Conservation (phyloP, 2,797 vertebrate species). For the Psittacula derbiana region DNA sequence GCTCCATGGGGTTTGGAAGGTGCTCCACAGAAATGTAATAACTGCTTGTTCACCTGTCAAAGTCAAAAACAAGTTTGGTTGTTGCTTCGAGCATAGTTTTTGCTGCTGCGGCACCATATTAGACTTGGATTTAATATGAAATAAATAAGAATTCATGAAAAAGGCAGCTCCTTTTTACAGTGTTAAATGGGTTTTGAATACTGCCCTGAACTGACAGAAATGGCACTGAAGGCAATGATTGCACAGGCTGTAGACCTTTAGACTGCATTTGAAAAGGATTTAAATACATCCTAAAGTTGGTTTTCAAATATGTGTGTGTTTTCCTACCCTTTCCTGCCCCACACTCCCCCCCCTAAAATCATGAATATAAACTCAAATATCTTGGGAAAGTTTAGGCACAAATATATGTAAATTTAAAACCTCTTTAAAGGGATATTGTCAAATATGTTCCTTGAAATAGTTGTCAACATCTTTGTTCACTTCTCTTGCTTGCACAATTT, state of each 20-base stretch:
- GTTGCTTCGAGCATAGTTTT: conserved; percentile 26
- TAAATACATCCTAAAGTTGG: conserved; percentile 29
- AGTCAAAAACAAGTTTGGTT: conserved; percentile 25
- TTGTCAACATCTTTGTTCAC: neutral
- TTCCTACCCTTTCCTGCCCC: neutral
- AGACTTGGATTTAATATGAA: conserved; percentile 38
- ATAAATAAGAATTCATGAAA: conserved; percentile 46
- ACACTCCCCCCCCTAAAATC: neutral
- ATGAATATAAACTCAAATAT: conserved; percentile 38
- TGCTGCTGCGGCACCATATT: neutral
- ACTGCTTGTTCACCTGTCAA: conserved; percentile 40
- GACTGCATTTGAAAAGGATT: conserved; percentile 54
- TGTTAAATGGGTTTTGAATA: conserved; percentile 53
- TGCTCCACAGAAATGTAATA: neutral
- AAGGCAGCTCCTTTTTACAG: conserved; percentile 52
- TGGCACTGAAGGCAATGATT: conserved; percentile 1
- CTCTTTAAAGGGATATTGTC: conserved; percentile 11
- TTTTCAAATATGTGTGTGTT: conserved; percentile 46
- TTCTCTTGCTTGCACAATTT: neutral
- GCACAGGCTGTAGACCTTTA: conserved; percentile 30
- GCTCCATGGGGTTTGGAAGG: neutral
- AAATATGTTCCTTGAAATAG: neutral
- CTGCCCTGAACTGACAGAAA: conserved; percentile 46
- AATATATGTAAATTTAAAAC: conserved; percentile 32
- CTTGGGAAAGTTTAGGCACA: conserved; percentile 28